Conservation (phyloP, 2,888 invertebrate genomes). For the Drosophila kambysellisi region DNA sequence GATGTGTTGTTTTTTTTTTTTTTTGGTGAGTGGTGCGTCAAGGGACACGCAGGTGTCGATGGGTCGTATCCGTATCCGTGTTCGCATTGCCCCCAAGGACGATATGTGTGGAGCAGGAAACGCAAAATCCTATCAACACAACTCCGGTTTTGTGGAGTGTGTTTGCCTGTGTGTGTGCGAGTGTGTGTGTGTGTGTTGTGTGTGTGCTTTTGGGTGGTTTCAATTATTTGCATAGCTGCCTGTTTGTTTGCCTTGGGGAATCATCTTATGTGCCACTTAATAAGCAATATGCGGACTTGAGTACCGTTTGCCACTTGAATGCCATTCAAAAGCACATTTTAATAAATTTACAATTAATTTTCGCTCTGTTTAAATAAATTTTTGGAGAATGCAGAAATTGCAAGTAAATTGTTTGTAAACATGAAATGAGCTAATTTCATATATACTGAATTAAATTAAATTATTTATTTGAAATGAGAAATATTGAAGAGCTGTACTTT, state of each 20-base stretch:
- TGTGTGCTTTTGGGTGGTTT: slow-evolving; percentile 53
- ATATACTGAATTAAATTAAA: not conserved
- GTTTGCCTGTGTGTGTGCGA: not conserved
- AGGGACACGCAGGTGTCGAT: slow-evolving; percentile 61
- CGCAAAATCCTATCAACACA: slow-evolving; percentile 66
- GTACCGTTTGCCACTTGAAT: slow-evolving; percentile 40
- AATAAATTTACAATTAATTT: slow-evolving; percentile 75
- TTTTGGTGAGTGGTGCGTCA: slow-evolving; percentile 40
- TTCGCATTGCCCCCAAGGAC: slow-evolving; percentile 14
- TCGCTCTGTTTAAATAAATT: slow-evolving; percentile 13
- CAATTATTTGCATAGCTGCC: slow-evolving; percentile 75
- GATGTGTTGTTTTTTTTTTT: not conserved
- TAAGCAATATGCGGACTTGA: slow-evolving; percentile 68
- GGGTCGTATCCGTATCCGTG: slow-evolving; percentile 41
- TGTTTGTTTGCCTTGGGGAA: slow-evolving; percentile 30
- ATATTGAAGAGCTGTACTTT: not conserved
- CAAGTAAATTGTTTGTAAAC: not conserved
- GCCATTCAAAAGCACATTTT: slow-evolving; percentile 58
- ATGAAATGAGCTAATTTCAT: not conserved
- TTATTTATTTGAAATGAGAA: not conserved
- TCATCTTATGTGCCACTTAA: slow-evolving; percentile 73
- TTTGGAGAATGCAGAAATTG: not conserved
- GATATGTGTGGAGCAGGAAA: slow-evolving; percentile 44
- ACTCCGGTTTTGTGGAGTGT: slow-evolving; percentile 17
- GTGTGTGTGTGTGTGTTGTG: not conserved